Base-by-base conservation (phyloP, 2,888 invertebrate species). In the Fissipunctia ypsillon region DNA sequence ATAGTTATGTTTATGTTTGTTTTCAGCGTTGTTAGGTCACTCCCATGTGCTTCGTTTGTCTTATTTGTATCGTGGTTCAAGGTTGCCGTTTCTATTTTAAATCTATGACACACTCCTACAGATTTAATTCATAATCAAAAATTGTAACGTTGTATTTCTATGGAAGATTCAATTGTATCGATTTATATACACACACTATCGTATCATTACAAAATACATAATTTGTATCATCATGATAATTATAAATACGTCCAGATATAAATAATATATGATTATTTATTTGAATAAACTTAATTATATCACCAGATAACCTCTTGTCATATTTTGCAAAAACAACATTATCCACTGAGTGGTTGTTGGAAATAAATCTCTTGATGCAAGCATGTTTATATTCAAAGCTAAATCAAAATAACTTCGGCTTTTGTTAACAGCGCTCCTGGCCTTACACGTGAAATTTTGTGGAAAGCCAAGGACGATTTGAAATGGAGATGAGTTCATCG, bases 211-310 rank as follows among this genome's bases (percentile, higher is more conserved):
- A 76, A 66, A 71, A 52, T 77, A 50, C 54, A 74, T 56, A 69
- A 74, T 73, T 80, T 71, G 73, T 76, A 50, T 25, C 56, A 50
- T 25, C 56, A 19, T 60, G 45, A 66, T 63, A 19, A 52, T 54
- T 61, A 60, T 57, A 38, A 68, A 71, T 68, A 69, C 16, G 28
- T 48, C 45, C 45, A 45, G 6, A 41, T 52, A 64, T 60, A 12
- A 72, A 69, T 64, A 68, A 71, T 31, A 67, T 75, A 52, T n/a
- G 69, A 67, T 80, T 74, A 78, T 76, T 84, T 77, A 72, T 83
- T 75, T 70, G 31, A 66, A 72, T 1, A 60, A 70, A 75, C 38
- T 54, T 57, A 73, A 54, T 76, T 63, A 83, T 74, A 69, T 64
- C 68, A 35, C 28, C 31, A 35, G 35, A 35, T 35, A 35, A 35